Percentiles rank a stretch among this genome's conserved stretches.
These are phyloP conservation scores for Tragulus kanchil DNA, from an alignment of 2,113 vertebrate genomes.

Conservation along the genomic window DNA sequence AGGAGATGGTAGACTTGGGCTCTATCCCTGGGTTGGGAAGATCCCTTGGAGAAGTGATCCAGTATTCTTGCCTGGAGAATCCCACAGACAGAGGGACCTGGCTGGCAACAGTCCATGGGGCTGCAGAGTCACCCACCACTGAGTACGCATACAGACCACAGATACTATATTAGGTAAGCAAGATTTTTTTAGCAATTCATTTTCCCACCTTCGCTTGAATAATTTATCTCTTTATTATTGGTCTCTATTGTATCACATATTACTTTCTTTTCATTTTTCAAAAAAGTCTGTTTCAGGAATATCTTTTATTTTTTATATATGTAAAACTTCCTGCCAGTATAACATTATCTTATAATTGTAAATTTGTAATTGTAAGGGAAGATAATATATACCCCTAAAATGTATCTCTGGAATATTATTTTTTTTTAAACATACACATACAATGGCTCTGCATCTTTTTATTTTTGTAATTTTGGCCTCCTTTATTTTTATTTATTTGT, in stretches of 20 bases:
- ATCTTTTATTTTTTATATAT: not conserved
- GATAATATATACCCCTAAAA: not conserved
- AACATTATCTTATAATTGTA: not conserved
- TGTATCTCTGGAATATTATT: not conserved
- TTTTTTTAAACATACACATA: not conserved
- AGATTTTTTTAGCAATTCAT: not conserved
- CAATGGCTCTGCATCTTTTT: too few relatives aligned
- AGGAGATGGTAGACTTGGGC: not conserved
- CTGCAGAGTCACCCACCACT: not conserved
- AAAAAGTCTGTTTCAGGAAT: not conserved
- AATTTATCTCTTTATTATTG: conserved; percentile 26
- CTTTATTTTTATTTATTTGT: too few relatives aligned
- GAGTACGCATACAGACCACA: not conserved
- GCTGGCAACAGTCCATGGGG: not conserved
- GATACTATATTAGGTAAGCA: not conserved
- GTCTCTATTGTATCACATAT: not conserved
- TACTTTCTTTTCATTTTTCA: not conserved
- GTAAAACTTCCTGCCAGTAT: not conserved
- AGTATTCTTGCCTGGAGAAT: not conserved
- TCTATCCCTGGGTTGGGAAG: not conserved
- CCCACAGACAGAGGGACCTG: not conserved
- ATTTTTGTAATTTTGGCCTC: too few relatives aligned
- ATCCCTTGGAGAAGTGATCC: not conserved
- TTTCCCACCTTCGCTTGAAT: not conserved
- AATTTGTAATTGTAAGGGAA: not conserved